Base-by-base conservation (phyloP, 2,888 invertebrate genomes). In the Amitus sp. region DNA sequence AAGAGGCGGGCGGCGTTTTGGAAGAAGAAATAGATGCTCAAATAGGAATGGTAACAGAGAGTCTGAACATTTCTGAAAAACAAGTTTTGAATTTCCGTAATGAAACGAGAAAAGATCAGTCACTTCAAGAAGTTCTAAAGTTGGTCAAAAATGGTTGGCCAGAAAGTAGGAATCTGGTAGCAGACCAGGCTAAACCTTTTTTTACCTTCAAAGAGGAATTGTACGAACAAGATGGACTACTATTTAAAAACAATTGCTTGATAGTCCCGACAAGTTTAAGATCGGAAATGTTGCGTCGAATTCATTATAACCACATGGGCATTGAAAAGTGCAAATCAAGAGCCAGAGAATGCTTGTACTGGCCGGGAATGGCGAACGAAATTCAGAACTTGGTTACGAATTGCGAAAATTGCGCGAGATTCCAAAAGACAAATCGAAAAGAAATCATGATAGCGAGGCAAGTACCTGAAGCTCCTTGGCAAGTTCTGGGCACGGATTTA, bases 251-350 rank as follows among this genome's bases (percentile, higher is more conserved):
- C 4, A 47, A 57, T 17, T 53, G 42, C 17, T 3, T 69, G 1
- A 37, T 70, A 13, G 53, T 72, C 17, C 68, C 73, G n/a, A 60
- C 57, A 13, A 50, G 18, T 5, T 27, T 70, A 15, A 62, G 66
- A 47, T 55, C 43, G 34, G 47, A 67, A 28, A 69, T 73, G 39
- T 54, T 74, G 17, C 17, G 57, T 4, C 52, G 48, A 30, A 37
- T 73, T 12, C 70, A 74, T 42, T 67, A 70, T 47, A 58, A 63
- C 9, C 72, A 75, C 54, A 27, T 71, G 33, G 70, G 72, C 1
- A 61, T 69, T 3, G 66, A 68, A 47, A 69, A 68, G 43, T 67
- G 62, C 46, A 64, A 65, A 47, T 40, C 27, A 6, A 52, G 66
- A 18, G 69, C 72, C 0, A 51, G 65, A 53, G 53, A 63, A 34